A percentile compares a stretch with the other conserved stretches of the same genome.
Evolutionary conservation across 2,113 vertebrate species (phyloP).

Genomic region (Struthio camelus): DNA sequence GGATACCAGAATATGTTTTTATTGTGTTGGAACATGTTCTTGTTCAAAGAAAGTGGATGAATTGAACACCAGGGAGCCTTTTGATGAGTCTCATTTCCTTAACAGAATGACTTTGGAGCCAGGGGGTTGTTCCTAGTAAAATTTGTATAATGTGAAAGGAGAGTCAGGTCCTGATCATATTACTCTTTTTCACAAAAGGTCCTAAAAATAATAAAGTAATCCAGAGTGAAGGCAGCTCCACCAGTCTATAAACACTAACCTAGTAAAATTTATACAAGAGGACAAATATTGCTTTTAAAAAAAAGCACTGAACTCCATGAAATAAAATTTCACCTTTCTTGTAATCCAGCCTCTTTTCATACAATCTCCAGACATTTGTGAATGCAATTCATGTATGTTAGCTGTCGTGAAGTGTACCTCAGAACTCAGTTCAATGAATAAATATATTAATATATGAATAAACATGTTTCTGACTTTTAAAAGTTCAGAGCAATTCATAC

Average conservation of each 20-base stretch:
- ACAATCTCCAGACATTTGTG: background rate
- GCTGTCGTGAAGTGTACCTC: background rate
- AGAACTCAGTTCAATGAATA: background rate
- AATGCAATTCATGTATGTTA: background rate
- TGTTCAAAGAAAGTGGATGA: fast-evolving
- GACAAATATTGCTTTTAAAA: background rate
- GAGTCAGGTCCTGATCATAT: background rate
- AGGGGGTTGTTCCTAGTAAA: background rate
- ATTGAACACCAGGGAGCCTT: background rate
- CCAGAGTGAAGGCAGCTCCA: background rate
- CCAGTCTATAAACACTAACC: background rate
- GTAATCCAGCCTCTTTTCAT: background rate
- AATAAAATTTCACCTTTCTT: background rate
- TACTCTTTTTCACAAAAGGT: background rate
- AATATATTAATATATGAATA: too few relatives aligned
- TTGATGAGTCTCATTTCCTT: constrained; percentile 17
- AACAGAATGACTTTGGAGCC: background rate
- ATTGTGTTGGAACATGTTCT: background rate
- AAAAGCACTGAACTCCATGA: background rate
- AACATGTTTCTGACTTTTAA: too few relatives aligned
- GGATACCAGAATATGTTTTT: background rate
- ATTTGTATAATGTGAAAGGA: background rate
- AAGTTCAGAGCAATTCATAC: background rate
- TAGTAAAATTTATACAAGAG: background rate
- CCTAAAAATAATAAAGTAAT: background rate